Base-by-base conservation (phyloP, 2,888 invertebrate genomes). In the Chymomyza procnemis region DNA sequence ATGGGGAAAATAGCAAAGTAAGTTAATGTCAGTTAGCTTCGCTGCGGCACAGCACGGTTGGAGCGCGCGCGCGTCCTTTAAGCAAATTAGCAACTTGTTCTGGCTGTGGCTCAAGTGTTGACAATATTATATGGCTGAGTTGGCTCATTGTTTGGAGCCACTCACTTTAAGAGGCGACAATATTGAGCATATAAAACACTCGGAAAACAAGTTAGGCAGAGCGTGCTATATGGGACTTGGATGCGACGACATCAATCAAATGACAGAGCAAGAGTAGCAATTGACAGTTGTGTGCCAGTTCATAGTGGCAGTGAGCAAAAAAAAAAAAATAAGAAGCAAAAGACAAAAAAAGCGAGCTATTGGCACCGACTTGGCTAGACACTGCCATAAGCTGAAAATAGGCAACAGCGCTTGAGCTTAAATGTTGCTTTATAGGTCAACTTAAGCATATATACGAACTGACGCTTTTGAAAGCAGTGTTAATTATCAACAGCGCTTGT, bases 231-330 rank as follows among this genome's bases (percentile, higher is more conserved):
- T 14, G 50, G 18, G 8, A 50, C 6, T 19, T 50, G n/a, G 50
- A 4, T 50, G 50, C 19, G 75, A 50, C 47, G 66, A 83, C 86
- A 83, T 83, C 78, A 87, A 83, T 87, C 86, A 83, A 85, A 57
- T 72, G 76, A 60, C 76, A 63, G 14, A 61, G 67, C 69, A 66
- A 68, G 69, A 19, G 65, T 55, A 55, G 69, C 66, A 71, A 57
- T 64, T 64, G 47, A 30, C 63, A 57, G 30, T 30, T 54, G 54
- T 54, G 21, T 21, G 54, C 19, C 14, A 14, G 19, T 50, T 50
- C 14, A 14, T 18, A 18, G 54, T 12, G 21, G 8, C 6, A 54
- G 54, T 18, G 50, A 8, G 16, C 48, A 9, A 50, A 50, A 50
- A 16, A n/a, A 18, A 3, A 26, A 26, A 26, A 2, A 3, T 0